These are phyloP conservation scores for Sebastes fasciatus DNA, from an alignment of 2,113 vertebrate genomes.

Conservation along the genomic window DNA sequence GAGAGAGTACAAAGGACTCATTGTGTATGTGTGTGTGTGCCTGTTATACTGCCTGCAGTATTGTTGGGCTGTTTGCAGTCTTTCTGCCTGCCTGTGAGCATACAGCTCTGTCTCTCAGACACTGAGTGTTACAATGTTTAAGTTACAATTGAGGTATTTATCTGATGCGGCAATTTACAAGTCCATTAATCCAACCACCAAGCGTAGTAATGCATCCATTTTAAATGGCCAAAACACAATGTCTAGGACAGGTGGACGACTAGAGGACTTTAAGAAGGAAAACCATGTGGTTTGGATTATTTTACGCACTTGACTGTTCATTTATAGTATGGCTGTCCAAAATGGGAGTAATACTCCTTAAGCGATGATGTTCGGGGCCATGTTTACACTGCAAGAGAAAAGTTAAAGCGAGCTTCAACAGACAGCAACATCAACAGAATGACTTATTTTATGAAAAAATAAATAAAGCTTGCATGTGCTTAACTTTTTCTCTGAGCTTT, in stretches of 20 bases:
- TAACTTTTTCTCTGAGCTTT: neutral
- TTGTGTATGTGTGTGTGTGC: conserved; percentile 70
- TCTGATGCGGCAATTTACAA: neutral
- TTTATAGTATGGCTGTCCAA: neutral
- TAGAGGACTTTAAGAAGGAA: no score
- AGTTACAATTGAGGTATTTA: conserved; percentile 7
- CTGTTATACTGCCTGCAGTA: conserved; percentile 61
- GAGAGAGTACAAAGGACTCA: conserved; percentile 79
- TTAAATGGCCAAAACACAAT: neutral
- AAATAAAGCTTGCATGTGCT: neutral
- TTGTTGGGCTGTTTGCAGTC: conserved; percentile 68
- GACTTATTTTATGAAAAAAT: neutral
- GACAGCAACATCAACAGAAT: neutral
- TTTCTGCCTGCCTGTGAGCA: conserved; percentile 51
- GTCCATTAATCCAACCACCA: neutral
- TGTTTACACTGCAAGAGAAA: neutral
- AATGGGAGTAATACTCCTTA: neutral
- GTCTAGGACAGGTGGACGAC: neutral
- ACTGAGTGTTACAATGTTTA: neutral
- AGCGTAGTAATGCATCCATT: no score
- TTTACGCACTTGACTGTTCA: neutral
- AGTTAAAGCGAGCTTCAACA: neutral
- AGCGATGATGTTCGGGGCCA: neutral
- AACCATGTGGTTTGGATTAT: neutral
- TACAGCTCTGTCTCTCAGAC: conserved; percentile 29